phyloP scores from a whole-genome alignment of 2,888 invertebrate genomes.

The Gryllus longicercus region DNA sequence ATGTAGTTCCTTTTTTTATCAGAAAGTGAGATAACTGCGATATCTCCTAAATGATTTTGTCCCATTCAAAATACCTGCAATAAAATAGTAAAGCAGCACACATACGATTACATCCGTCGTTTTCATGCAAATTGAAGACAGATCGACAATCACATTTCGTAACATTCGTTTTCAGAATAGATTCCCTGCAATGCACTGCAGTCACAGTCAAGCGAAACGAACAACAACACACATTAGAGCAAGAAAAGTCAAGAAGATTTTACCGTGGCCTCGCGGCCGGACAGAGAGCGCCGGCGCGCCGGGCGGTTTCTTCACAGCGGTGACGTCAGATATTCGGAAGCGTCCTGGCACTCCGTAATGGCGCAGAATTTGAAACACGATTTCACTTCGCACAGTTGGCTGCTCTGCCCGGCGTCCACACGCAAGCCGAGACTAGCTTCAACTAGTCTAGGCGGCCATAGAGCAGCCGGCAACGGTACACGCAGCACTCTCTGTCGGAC shows the following conservation, averaged over 20 bases:
- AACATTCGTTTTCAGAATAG: no score
- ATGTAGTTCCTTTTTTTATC: no score
- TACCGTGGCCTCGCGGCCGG: background rate
- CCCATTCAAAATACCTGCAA: no score
- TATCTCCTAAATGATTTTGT: no score
- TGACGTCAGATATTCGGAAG: slow-evolving; percentile 2
- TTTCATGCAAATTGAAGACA: no score
- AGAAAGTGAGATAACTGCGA: no score
- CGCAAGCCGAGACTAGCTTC: slow-evolving; percentile 10
- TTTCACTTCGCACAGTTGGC: slow-evolving; percentile 17
- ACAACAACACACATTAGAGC: background rate
- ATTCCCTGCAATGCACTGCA: no score
- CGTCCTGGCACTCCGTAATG: background rate
- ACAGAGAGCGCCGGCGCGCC: background rate
- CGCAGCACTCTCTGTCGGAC: slow-evolving; percentile 4
- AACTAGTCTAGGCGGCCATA: slow-evolving; percentile 17
- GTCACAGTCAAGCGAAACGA: background rate
- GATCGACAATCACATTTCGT: no score
- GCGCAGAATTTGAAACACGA: slow-evolving; percentile 17
- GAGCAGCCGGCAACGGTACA: background rate
- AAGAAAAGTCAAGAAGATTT: background rate
- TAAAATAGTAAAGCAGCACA: no score
- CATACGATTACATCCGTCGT: no score
- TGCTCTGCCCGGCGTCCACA: slow-evolving; percentile 9
- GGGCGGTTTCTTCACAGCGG: background rate